Conservation (phyloP, 2,113 vertebrate genomes). For the Scophthalmus maximus region DNA sequence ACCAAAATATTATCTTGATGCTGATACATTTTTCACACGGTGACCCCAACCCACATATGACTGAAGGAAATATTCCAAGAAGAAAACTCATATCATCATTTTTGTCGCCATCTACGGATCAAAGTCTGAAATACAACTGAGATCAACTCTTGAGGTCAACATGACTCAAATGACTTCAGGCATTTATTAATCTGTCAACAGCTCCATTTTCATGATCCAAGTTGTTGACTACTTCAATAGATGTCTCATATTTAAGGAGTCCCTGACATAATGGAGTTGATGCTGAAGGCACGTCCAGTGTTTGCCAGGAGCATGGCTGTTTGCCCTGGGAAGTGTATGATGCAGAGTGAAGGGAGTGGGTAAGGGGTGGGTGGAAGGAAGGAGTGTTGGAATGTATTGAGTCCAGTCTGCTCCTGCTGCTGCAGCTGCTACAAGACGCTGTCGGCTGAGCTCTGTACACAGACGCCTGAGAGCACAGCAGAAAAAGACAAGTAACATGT, state of each 20-base stretch:
- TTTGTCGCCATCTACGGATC: conserved; percentile 33
- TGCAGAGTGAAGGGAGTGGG: conserved; percentile 63
- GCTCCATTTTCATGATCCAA: neutral
- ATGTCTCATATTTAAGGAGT: neutral
- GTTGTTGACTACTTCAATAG: neutral
- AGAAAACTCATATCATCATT: no score
- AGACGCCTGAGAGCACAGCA: conserved; percentile 23
- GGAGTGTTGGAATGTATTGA: conserved; percentile 25
- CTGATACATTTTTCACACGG: no score
- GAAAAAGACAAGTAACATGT: conserved; percentile 37
- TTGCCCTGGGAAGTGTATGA: conserved; percentile 46
- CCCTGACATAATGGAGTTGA: conserved; percentile 41
- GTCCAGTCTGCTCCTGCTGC: conserved; percentile 27
- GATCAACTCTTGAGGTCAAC: conserved; percentile 19
- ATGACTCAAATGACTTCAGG: neutral
- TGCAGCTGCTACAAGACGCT: conserved; percentile 31
- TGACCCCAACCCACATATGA: no score
- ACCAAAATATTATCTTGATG: no score
- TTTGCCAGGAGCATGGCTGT: conserved; percentile 29
- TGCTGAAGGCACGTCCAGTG: conserved; percentile 11
- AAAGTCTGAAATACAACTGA: conserved; percentile 4
- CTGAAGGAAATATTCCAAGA: no score
- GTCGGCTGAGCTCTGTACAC: conserved; percentile 40
- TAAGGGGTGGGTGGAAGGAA: conserved; percentile 22
- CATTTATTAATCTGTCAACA: conserved; percentile 7